phyloP scores from a whole-genome alignment of 2,888 invertebrate species.

The Drosophila anceps region DNA sequence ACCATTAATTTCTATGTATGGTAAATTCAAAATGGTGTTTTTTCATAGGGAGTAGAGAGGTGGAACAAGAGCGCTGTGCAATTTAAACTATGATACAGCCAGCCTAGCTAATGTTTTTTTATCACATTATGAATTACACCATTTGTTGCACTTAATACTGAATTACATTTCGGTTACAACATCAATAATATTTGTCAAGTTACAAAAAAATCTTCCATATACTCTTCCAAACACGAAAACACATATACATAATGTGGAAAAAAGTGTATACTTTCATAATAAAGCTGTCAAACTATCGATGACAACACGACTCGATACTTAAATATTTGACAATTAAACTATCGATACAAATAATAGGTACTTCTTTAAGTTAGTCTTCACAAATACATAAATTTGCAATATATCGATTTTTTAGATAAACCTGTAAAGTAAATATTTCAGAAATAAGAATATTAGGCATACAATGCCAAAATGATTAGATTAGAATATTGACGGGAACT shows the following conservation, averaged over 20 bases:
- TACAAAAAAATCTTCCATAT: conserved; percentile 6
- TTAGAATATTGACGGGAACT: no score
- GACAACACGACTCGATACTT: neutral
- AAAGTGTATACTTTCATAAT: conserved; percentile 52
- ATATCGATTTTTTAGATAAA: neutral
- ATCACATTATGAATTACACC: conserved; percentile 31
- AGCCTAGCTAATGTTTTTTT: conserved; percentile 13
- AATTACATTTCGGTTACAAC: conserved; percentile 22
- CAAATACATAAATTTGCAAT: no score
- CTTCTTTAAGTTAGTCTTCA: no score
- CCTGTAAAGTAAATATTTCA: no score
- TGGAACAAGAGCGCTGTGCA: conserved; percentile 9
- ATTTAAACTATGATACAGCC: conserved; percentile 20
- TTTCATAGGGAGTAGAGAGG: conserved; percentile 16
- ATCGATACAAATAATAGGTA: neutral
- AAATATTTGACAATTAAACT: neutral
- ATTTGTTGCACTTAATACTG: neutral
- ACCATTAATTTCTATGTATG: conserved; percentile 8
- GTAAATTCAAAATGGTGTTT: conserved; percentile 34
- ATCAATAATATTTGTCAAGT: conserved; percentile 1
- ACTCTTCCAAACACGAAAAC: conserved; percentile 19
- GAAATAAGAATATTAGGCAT: no score
- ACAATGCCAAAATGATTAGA: no score
- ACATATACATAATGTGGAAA: conserved; percentile 28
- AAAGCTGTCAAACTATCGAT: conserved; percentile 23